phyloP scores from a whole-genome alignment of 2,113 vertebrate species.

The Cariama cristata region DNA sequence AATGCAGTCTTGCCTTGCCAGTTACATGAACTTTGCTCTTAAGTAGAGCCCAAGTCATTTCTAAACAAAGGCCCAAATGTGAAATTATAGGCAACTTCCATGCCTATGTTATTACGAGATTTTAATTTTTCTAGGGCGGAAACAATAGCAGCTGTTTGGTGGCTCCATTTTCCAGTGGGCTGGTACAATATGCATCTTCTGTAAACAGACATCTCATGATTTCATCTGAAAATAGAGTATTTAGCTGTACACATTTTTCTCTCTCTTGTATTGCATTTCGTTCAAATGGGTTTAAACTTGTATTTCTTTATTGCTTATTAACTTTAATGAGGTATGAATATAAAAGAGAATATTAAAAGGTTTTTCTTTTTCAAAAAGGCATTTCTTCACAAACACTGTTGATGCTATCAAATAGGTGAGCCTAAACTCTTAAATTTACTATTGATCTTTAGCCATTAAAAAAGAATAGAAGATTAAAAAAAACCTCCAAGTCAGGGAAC shows the following conservation, averaged over 20 bases:
- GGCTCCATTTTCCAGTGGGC: conserved; percentile 48
- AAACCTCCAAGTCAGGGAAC: not conserved
- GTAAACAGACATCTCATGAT: conserved; percentile 16
- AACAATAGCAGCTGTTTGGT: conserved; percentile 66
- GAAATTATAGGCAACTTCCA: conserved; percentile 71
- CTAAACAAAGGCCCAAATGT: conserved; percentile 79
- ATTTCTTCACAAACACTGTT: not conserved
- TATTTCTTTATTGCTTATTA: conserved; percentile 35
- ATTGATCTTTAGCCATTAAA: not conserved
- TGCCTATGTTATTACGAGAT: conserved; percentile 81
- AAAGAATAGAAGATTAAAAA: not conserved
- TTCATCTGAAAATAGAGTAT: conserved; percentile 35
- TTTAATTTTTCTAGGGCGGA: conserved; percentile 66
- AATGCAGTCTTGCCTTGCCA: conserved; percentile 73
- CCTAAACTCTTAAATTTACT: not conserved
- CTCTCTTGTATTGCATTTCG: not conserved
- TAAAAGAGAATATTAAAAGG: conserved; percentile 7
- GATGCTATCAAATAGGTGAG: conserved; percentile 25
- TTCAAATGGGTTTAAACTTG: not conserved
- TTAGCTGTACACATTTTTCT: not conserved
- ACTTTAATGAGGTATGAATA: conserved; percentile 32
- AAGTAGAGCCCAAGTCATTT: conserved; percentile 55
- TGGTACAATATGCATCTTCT: not conserved
- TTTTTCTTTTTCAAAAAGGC: not conserved
- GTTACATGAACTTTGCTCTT: conserved; percentile 78